phyloP scores from a whole-genome alignment of 2,113 vertebrate genomes.

The Epinephelus fuscoguttatus region DNA sequence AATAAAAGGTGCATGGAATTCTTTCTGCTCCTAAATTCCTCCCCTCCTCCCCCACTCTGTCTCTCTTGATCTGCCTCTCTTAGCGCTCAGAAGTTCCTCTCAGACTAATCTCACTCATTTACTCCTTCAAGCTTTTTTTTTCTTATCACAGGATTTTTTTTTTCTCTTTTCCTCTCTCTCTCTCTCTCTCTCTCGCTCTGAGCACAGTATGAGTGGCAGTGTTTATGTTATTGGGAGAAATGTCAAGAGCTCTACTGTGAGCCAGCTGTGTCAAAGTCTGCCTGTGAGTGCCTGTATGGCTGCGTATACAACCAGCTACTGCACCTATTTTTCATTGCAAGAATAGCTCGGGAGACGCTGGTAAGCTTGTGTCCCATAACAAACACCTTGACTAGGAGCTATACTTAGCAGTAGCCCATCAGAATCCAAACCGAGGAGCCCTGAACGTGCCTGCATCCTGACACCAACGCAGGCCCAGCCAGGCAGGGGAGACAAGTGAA shows the following conservation, averaged over 20 bases:
- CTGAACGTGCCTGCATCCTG: constrained; percentile 69
- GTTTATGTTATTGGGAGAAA: constrained; percentile 63
- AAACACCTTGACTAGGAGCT: constrained; percentile 64
- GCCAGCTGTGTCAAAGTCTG: constrained; percentile 45
- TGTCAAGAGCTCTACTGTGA: constrained; percentile 48
- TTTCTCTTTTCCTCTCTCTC: constrained; percentile 19
- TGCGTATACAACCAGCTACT: constrained; percentile 36
- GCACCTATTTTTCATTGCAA: constrained; percentile 46
- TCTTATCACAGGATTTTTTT: constrained; percentile 37
- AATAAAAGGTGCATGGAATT: constrained; percentile 73
- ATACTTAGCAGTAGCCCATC: constrained; percentile 53
- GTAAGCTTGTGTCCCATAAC: constrained; percentile 50
- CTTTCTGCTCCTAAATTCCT: constrained; percentile 52
- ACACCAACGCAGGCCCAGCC: constrained; percentile 69
- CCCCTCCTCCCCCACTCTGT: constrained; percentile 1
- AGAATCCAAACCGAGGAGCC: constrained; percentile 47
- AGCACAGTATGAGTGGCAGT: constrained; percentile 57
- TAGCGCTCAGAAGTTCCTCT: constrained; percentile 41
- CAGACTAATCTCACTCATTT: constrained; percentile 64
- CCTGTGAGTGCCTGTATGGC: constrained; percentile 24
- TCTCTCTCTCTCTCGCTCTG: constrained; percentile 10
- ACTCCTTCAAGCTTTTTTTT: constrained; percentile 47
- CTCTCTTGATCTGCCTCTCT: constrained; percentile 50
- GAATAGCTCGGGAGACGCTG: neutral
- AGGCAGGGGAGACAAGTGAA: constrained; percentile 80